Percentiles rank a stretch among this genome's conserved stretches.
These are phyloP conservation scores for Paragorgia papillata DNA, from an alignment of 92 coral and sea anemone species.

Conservation along the genomic window DNA sequence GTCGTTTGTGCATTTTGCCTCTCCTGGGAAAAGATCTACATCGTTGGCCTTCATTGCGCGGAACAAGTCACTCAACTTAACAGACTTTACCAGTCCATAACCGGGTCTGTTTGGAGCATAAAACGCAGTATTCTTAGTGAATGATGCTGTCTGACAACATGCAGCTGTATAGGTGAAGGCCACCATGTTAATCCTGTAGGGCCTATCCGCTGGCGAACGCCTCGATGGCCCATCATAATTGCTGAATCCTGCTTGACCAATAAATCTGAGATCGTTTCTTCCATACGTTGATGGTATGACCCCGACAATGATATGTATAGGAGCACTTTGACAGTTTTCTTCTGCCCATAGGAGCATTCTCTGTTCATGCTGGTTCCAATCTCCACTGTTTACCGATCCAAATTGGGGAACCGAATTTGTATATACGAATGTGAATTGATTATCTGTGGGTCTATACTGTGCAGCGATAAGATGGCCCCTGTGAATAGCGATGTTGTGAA, in stretches of 20 bases:
- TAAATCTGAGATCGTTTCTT: conserved; percentile 28
- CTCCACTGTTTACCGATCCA: conserved; percentile 38
- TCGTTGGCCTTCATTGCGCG: not conserved
- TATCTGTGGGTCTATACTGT: conserved; percentile 22
- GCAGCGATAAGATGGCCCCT: conserved; percentile 55
- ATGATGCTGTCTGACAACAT: conserved; percentile 36
- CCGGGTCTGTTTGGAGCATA: conserved; percentile 37
- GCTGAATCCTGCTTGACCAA: conserved; percentile 61
- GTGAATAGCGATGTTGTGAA: conserved; percentile 18
- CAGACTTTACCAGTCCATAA: not conserved
- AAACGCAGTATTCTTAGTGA: conserved; percentile 29
- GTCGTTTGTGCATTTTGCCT: conserved; percentile 38
- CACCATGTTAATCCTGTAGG: conserved; percentile 29
- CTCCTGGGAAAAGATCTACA: conserved; percentile 35
- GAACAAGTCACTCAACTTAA: conserved; percentile 34
- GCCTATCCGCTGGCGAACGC: not conserved
- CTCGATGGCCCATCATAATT: conserved; percentile 39
- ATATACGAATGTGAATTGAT: conserved; percentile 32
- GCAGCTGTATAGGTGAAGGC: conserved; percentile 20
- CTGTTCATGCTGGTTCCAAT: conserved; percentile 31
- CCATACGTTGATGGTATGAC: conserved; percentile 52
- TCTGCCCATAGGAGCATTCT: conserved; percentile 35
- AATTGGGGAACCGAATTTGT: conserved; percentile 63
- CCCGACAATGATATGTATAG: conserved; percentile 58
- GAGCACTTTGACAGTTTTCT: conserved; percentile 48